Base-by-base conservation (phyloP, 2,797 vertebrate species). In the Mormyrus hasselquistii region DNA sequence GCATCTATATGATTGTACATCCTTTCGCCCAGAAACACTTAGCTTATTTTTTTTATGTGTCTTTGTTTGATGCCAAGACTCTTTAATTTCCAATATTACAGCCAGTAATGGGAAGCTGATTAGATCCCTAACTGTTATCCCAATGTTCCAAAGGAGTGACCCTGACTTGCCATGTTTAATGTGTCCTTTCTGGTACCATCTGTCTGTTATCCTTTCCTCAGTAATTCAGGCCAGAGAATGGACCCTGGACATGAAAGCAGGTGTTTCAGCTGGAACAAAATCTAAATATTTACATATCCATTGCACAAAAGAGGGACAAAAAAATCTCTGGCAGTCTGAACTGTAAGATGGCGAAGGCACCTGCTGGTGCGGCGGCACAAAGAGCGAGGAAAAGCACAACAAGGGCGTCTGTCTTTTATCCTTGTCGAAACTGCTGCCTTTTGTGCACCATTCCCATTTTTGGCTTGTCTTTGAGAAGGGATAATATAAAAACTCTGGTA, bases 81-180 rank as follows among this genome's bases (percentile, higher is more conserved):
- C 38, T 79, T 79, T 79, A 79, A 73, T 79, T 79, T 79, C 34
- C 73, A 79, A n/a, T 79, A 79, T 14, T 79, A n/a, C 73, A 79
- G 38, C 38, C 7, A n/a, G 44, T 79, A 79, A 79, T 79, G 73
- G 34, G 34, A 79, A 47, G 38, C 41, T 9, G 34, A 79, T 79
- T 79, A 79, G 38, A 44, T 76, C 69, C 69, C 16, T 76, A 76
- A 76, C 69, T 79, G 38, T 19, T 79, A 79, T 79, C 73, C 73
- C 38, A 79, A n/a, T 9, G 38, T 79, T 79, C 38, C 73, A 41
- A 79, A 79, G 73, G 34, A 44, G 34, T 3, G 16, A 79, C 16
- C 73, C 73, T 38, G 41, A 79, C 41, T 41, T 79, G 34, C 73
- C 38, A 79, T n/a, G 19, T 79, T 79, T 44, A 79, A 79, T 44